Base-by-base conservation (phyloP, 2,888 invertebrate genomes). In the Lithosia quadra region DNA sequence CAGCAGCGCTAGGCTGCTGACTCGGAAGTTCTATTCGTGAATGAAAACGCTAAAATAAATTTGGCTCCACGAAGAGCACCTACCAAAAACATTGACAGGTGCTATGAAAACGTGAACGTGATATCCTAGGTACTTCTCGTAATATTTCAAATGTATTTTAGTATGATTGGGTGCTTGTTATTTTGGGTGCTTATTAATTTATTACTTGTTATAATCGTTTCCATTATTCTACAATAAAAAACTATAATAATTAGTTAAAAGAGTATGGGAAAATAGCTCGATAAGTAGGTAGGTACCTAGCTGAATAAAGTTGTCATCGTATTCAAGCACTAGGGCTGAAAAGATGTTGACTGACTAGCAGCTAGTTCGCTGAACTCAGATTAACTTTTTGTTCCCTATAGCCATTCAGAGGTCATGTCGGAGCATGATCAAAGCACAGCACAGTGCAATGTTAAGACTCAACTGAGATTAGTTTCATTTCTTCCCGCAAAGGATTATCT, bases 311-410 rank as follows among this genome's bases (percentile, higher is more conserved):
- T 18, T 49, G 49, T 49, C 18, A 1, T 49, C n/a, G 8, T 49
- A 49, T 43, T 8, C 18, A 49, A 49, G 9, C n/a, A n/a, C n/a
- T 49, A n/a, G 9, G 49, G 43, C 18, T 2, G 43, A 43, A 43
- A 18, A 7, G 18, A 49, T 49, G 49, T 43, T 18, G 49, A 49
- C 49, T n/a, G n/a, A 8, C 18, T 49, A 18, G 28, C 3, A 28
- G 28, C 28, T 49, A 49, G 49, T 49, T 49, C 49, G n/a, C 49
- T 49, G 49, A 49, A 49, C 49, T 49, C 49, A n/a, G 49, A n/a
- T n/a, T 49, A 18, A n/a, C 49, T 49, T 49, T 43, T n/a, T 49
- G 49, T n/a, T 49, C 49, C 1, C 18, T 18, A 49, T n/a, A 49
- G 49, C 49, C 49, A 49, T 49, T 49, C 49, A 49, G 43, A 49